These are phyloP conservation scores for Dipodomys stephensi DNA, from an alignment of 2,113 vertebrate genomes.

Conservation along the genomic window DNA sequence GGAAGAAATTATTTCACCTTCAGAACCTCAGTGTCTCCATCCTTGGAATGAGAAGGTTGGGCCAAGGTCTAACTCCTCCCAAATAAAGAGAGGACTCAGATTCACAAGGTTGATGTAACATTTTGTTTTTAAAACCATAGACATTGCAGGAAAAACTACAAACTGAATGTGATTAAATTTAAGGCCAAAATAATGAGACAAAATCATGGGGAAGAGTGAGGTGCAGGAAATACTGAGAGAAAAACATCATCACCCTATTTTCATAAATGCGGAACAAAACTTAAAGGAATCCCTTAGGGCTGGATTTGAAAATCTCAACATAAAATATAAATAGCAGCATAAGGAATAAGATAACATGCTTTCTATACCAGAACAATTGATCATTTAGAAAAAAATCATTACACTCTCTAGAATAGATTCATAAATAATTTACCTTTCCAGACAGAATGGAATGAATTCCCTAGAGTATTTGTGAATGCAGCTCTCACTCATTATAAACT, in stretches of 20 bases:
- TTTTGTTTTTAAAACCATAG: neutral
- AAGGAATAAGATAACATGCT: neutral
- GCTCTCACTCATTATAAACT: neutral
- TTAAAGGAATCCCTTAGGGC: neutral
- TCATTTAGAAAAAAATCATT: conserved; percentile 58
- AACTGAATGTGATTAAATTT: neutral
- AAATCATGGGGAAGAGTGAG: neutral
- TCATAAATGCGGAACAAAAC: neutral
- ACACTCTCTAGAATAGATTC: neutral
- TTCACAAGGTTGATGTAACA: neutral
- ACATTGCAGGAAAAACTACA: neutral
- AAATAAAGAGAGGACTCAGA: neutral
- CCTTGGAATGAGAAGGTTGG: neutral
- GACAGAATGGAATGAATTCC: conserved; percentile 9
- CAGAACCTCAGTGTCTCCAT: neutral
- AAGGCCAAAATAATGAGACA: neutral
- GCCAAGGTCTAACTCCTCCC: no score
- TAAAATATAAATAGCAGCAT: neutral
- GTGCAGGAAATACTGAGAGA: neutral
- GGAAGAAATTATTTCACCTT: neutral
- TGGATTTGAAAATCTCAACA: conserved; percentile 22
- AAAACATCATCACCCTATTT: neutral
- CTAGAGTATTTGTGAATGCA: neutral
- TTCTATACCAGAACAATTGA: conserved; percentile 12
- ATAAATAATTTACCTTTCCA: conserved; percentile 50